Evolutionary conservation across 2,888 invertebrate genomes (phyloP), one percentile per base, ranked within the genome.

Genomic region (Pharmacophagus antenor): DNA sequence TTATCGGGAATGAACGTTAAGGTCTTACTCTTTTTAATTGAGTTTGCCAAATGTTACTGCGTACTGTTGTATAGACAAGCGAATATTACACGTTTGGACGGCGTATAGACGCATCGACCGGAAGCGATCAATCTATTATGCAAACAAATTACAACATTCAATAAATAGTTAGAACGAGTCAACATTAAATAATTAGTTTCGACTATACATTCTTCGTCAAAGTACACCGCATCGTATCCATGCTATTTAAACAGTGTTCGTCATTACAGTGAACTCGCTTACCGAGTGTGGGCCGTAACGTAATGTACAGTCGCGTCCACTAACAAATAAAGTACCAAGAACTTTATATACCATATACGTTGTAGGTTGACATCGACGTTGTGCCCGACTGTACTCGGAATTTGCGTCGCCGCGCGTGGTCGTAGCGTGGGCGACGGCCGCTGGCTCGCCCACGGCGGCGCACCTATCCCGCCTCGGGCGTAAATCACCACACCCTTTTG

Each of bases 391-490:
- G 84, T 83, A 83, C 73, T 85, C 75, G 84, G 85, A 87, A 88
- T 88, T 86, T 68, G 87, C 87, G 76, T 72, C 77, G 74, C 74
- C 72, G 74, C 70, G 80, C 77, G 84, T 80, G 79, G 84, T 86
- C 77, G 76, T 75, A 68, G 80, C 77, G 84, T 80, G 79, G 84
- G 87, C 77, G 76, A 74, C 71, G 80, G 75, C 73, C 70, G 80
- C 82, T 68, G 69, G 86, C 84, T 85, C 88, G 87, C 71, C 71
- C 71, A 70, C 71, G 61, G 65, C 75, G 75, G 82, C 88, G 79
- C 88, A 86, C 88, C 88, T 84, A 87, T 82, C 82, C 54, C 82
- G 73, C 72, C 69, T 66, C 73, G 79, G 74, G 46, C 47, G 60
- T 56, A 56, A 56, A 60, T 56, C 56, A 79, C 73, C 69, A 74